These are phyloP conservation scores for Drosophila nasuta DNA, from an alignment of 1,140 invertebrate species.

Conservation along the genomic window DNA sequence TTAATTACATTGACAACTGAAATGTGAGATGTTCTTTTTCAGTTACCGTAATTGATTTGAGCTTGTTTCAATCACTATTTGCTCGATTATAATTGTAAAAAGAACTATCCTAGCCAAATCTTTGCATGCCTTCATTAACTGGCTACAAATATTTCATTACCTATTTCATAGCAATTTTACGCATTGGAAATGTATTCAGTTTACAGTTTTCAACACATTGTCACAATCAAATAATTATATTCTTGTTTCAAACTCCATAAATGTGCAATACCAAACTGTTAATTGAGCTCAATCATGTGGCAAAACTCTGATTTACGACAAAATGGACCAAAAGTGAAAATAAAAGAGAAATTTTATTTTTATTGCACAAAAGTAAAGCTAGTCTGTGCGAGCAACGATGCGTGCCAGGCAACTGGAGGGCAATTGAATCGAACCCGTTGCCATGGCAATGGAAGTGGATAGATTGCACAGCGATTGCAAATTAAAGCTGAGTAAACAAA, in stretches of 20 bases:
- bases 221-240: background rate
- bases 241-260: background rate
- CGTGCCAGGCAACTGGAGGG: constrained; percentile 31
- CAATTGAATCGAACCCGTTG: constrained; percentile 17
- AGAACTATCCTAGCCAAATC: too few relatives aligned
- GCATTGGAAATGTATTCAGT: background rate
- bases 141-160: too few relatives aligned
- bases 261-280: constrained; percentile 36
- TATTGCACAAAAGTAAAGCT: background rate
- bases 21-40: too few relatives aligned
- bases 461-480: constrained; percentile 28
- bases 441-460: constrained; percentile 24
- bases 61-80: too few relatives aligned
- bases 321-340: constrained; percentile 20
- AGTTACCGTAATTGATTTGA: too few relatives aligned
- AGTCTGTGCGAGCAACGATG: constrained; percentile 12
- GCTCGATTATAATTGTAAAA: too few relatives aligned
- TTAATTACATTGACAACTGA: too few relatives aligned
- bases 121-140: too few relatives aligned
- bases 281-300: constrained; percentile 50
- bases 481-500: constrained; percentile 11
- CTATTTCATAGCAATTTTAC: too few relatives aligned
- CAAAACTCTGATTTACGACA: constrained; percentile 28
- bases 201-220: background rate
- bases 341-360: constrained; percentile 8